These are phyloP conservation scores for Cacoxenus indagator DNA, from an alignment of 2,888 invertebrate genomes.

Conservation along the genomic window DNA sequence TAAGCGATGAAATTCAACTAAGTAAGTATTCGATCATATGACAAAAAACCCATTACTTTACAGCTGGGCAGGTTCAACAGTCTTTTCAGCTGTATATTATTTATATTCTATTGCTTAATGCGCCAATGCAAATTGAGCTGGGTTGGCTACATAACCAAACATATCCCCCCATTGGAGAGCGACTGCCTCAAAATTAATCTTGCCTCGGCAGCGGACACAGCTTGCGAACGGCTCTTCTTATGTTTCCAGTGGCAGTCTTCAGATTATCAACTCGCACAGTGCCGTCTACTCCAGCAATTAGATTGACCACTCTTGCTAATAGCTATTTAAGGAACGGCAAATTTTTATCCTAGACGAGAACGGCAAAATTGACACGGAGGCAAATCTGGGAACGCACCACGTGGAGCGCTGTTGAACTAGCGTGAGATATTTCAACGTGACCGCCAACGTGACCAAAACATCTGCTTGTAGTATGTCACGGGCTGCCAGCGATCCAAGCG, in stretches of 20 bases:
- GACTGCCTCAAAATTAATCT: not conserved
- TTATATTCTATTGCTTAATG: too few species aligned
- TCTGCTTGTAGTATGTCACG: not conserved
- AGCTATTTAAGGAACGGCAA: not conserved
- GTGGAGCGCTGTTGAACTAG: not conserved
- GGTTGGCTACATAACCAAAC: not conserved
- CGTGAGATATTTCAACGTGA: not conserved
- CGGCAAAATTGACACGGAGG: not conserved
- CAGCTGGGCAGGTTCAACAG: too few species aligned
- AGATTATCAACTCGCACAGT: not conserved
- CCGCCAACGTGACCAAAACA: not conserved
- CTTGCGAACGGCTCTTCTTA: not conserved
- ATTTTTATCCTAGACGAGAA: not conserved
- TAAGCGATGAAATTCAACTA: too few species aligned
- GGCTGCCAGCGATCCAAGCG: not conserved
- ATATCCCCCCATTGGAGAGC: not conserved
- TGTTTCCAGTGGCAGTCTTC: not conserved
- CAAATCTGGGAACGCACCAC: not conserved
- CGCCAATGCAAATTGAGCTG: too few species aligned
- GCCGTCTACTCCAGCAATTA: not conserved
- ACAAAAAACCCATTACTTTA: too few species aligned
- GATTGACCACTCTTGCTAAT: not conserved
- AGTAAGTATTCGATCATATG: too few species aligned
- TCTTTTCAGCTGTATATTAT: too few species aligned
- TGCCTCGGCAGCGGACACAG: not conserved